Percentiles rank a stretch among this genome's conserved stretches.
Evolutionary conservation across 1,140 invertebrate species (phyloP).

Genomic region (Drosophila asahinai): DNA sequence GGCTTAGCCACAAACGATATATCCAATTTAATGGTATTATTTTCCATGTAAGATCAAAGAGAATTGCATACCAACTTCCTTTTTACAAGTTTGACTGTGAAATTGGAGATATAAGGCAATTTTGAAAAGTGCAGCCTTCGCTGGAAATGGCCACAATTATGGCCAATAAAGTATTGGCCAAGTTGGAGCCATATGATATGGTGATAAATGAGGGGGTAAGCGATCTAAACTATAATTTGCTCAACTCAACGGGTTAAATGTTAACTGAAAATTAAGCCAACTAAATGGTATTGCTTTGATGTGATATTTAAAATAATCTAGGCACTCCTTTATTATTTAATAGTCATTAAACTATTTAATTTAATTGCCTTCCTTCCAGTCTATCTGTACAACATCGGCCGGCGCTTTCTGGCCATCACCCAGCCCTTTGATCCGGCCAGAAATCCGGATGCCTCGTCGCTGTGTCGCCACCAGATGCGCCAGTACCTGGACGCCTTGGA

Average conservation of each 20-base stretch:
- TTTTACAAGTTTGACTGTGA: background rate
- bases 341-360: background rate
- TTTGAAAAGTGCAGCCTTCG: background rate
- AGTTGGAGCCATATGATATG: background rate
- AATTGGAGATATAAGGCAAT: background rate
- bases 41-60: background rate
- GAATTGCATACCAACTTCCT: slow-evolving; percentile 6
- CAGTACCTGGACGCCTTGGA: slow-evolving; percentile 69
- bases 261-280: background rate
- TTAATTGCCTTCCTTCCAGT: slow-evolving; percentile 52
- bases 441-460: slow-evolving; percentile 65
- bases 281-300: background rate
- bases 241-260: background rate
- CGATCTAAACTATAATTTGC: slow-evolving; percentile 12
- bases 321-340: too few relatives aligned
- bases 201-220: slow-evolving; percentile 7
- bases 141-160: slow-evolving; percentile 10
- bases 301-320: background rate
- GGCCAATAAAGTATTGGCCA: slow-evolving; percentile 1
- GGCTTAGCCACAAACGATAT: background rate
- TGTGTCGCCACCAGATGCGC: slow-evolving; percentile 72
- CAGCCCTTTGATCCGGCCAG: slow-evolving; percentile 76
- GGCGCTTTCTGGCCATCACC: slow-evolving; percentile 65
- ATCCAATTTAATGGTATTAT: background rate
- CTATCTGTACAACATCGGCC: slow-evolving; percentile 72